Conservation (phyloP, 2,797 vertebrate genomes). For the Sebastes dallii region DNA sequence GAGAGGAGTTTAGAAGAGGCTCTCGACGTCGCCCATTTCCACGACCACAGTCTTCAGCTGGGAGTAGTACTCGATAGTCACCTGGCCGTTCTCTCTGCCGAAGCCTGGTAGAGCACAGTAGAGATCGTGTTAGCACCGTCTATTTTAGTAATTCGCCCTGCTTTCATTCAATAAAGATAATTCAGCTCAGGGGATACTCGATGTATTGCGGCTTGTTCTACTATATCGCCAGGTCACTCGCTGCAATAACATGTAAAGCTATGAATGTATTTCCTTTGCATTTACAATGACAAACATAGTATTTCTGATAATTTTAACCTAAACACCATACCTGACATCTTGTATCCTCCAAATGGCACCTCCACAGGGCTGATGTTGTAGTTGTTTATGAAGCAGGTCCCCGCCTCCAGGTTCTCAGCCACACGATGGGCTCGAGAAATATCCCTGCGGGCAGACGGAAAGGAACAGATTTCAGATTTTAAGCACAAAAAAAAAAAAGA, state of each 20-base stretch:
- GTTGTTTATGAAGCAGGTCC: conserved; percentile 96
- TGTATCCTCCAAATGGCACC: conserved; percentile 96
- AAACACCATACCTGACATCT: conserved; percentile 89
- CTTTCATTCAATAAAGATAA: neutral
- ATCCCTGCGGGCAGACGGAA: conserved; percentile 80
- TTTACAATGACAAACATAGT: neutral
- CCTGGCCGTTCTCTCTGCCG: conserved; percentile 93
- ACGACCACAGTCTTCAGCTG: conserved; percentile 96
- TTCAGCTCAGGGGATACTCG: too few species aligned
- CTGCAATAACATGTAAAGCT: neutral
- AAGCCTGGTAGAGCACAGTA: conserved; percentile 83
- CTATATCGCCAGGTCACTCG: neutral
- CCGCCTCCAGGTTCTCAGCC: conserved; percentile 90
- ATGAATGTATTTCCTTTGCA: neutral
- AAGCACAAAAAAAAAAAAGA: neutral
- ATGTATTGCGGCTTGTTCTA: too few species aligned
- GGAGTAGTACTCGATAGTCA: conserved; percentile 92
- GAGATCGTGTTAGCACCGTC: neutral
- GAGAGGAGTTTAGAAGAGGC: conserved; percentile 78
- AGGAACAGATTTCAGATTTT: neutral
- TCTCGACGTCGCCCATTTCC: conserved; percentile 94
- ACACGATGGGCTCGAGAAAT: conserved; percentile 93
- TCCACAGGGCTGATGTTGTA: conserved; percentile 92
- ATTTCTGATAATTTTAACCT: neutral
- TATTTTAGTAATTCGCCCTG: neutral